Percentiles rank a stretch among this genome's conserved stretches.
phyloP scores from a whole-genome alignment of 92 coral and sea anemone genomes.

The Plumapathes pennacea region DNA sequence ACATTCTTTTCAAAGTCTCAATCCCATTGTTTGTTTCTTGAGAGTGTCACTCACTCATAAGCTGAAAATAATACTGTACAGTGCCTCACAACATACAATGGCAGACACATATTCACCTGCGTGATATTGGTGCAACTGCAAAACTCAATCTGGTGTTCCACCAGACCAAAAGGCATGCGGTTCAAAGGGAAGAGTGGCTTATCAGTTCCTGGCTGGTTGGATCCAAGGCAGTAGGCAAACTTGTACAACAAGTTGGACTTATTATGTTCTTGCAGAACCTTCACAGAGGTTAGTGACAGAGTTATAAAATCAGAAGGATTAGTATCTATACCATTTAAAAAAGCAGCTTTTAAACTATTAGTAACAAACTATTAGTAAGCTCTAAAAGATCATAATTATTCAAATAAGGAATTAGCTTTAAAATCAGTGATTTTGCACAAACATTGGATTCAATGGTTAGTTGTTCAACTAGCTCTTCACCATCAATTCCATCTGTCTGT shows the following conservation, averaged over 20 bases:
- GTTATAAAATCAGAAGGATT: constrained; percentile 26
- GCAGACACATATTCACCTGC: background rate
- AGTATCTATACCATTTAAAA: background rate
- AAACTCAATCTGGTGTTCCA: constrained; percentile 33
- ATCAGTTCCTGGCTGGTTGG: constrained; percentile 13
- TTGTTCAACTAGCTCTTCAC: too few relatives aligned
- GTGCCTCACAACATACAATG: background rate
- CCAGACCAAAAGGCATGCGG: constrained; percentile 48
- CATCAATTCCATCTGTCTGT: background rate
- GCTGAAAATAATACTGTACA: too few relatives aligned
- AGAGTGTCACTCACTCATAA: too few relatives aligned
- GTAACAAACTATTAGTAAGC: background rate
- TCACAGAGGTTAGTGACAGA: constrained; percentile 3
- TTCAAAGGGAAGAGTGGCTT: constrained; percentile 21
- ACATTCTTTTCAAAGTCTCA: too few relatives aligned
- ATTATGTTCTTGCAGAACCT: constrained; percentile 3
- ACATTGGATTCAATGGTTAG: too few relatives aligned
- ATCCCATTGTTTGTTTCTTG: too few relatives aligned
- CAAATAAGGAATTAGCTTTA: background rate
- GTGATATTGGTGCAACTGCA: constrained; percentile 2
- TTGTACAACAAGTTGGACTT: constrained; percentile 23
- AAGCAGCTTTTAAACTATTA: background rate
- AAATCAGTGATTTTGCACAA: too few relatives aligned
- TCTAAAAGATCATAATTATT: background rate
- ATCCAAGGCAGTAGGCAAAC: constrained; percentile 35